These are phyloP conservation scores for Habroteleia sp. DNA, from an alignment of 2,888 invertebrate genomes.

Conservation along the genomic window DNA sequence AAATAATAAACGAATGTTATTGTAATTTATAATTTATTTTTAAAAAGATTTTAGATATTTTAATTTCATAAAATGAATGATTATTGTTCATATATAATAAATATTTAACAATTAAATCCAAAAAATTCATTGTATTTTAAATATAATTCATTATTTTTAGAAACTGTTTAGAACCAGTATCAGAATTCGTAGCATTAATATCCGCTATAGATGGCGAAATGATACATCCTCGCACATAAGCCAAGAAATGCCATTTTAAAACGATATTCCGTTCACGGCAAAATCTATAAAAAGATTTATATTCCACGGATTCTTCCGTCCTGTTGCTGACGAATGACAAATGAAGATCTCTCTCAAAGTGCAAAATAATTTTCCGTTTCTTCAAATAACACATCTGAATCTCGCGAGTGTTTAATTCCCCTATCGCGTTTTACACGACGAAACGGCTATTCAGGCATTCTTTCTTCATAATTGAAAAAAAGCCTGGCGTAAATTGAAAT, in stretches of 20 bases:
- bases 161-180: too few relatives aligned
- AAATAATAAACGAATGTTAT: too few relatives aligned
- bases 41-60: too few relatives aligned
- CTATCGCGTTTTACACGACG: constrained; percentile 10
- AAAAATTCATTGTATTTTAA: too few relatives aligned
- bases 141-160: too few relatives aligned
- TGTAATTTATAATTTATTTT: too few relatives aligned
- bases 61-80: too few relatives aligned
- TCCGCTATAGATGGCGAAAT: neutral
- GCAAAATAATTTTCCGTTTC: constrained; percentile 35
- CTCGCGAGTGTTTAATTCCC: constrained; percentile 11
- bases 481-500: constrained; percentile 19
- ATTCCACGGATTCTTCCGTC: constrained; percentile 1
- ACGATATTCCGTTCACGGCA: neutral
- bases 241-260: too few relatives aligned
- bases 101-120: too few relatives aligned
- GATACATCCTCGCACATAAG: neutral
- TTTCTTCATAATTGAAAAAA: constrained; percentile 18
- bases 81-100: too few relatives aligned
- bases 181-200: too few relatives aligned
- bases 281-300: constrained; percentile 4
- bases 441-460: constrained; percentile 4
- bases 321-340: constrained; percentile 15
- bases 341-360: constrained; percentile 27
- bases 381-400: too few relatives aligned